phyloP scores from a whole-genome alignment of 2,888 invertebrate species.

The Cheilosia impressa region DNA sequence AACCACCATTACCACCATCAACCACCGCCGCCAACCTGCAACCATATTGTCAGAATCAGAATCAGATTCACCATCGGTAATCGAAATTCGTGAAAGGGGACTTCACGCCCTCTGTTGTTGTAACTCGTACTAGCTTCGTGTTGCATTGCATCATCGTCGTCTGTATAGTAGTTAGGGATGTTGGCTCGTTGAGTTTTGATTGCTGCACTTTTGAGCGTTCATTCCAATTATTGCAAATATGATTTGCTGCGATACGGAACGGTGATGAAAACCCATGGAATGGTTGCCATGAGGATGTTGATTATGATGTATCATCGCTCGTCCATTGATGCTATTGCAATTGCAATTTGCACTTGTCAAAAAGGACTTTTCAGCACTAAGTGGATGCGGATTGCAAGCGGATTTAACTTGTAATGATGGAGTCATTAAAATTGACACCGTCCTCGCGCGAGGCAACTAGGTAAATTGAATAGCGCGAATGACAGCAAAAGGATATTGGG shows the following conservation, averaged over 20 bases:
- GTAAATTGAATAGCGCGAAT: constrained; percentile 4
- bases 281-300: constrained; percentile 61
- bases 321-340: constrained; percentile 73
- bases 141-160: not conserved
- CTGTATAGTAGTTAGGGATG: constrained; percentile 43
- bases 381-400: constrained; percentile 67
- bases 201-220: constrained; percentile 74
- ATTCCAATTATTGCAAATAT: constrained; percentile 75
- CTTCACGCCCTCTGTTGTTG: constrained; percentile 63
- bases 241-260: constrained; percentile 73
- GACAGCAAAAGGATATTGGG: not conserved
- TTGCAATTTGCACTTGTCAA: constrained; percentile 74
- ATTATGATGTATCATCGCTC: constrained; percentile 72
- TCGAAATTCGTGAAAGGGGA: constrained; percentile 72
- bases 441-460: constrained; percentile 4
- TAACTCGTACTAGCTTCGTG: constrained; percentile 24
- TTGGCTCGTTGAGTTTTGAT: constrained; percentile 74
- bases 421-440: constrained; percentile 72
- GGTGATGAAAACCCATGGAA: constrained; percentile 60
- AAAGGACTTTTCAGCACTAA: constrained; percentile 71
- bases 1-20: constrained; percentile 71
- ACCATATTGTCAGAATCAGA: constrained; percentile 74
- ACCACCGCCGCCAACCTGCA: constrained; percentile 62
- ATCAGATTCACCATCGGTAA: constrained; percentile 70
- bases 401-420: constrained; percentile 72